Evolutionary conservation across 1,140 invertebrate genomes (phyloP), one percentile per base, ranked within the genome.

Genomic region (Drosophila lowei): DNA sequence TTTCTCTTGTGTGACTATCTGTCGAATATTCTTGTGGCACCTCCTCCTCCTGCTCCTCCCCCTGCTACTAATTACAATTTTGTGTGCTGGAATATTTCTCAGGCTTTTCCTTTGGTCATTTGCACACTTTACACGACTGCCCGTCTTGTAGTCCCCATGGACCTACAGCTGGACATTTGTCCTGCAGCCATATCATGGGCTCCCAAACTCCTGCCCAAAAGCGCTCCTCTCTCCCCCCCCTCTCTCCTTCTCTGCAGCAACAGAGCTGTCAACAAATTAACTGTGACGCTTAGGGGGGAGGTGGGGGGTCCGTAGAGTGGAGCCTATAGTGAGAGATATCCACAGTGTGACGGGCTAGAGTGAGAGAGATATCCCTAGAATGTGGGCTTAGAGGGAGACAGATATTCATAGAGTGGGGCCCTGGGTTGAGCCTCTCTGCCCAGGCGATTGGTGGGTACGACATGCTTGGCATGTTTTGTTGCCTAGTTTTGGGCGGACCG

Each of bases 261-360:
- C 77, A 77, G 74, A 77, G 81, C 81, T 85, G 81, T 85, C 81
- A 85, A 81, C 81, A 85, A 85, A 85, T 85, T 85, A 85, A 85
- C 81, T 85, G 73, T 77, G 79, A 86, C 81, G 77, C 77, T 84
- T 75, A 49, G 58, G 68, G 47, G 15, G 43, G 46, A 4, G 21
- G 4, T 38, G 18, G 18, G 30, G 21, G 57, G 60, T 23, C 48
- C 34, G 50, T 30, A 28, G 52, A 13, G 15, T 2, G 18, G 13
- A 11, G 9, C 46, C 11, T 25, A 6, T 15, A n/a, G 18, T 30
- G 28, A 8, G 15, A 7, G 23, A 25, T 25, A 25, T 5, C 23
- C 11, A 8, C 9, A 30, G 18, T 18, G 18, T 18, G 13, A 59
- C 21, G 13, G 60, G 53, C 13, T 23, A 23, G 21, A 61, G 15